Base-by-base conservation (phyloP, 2,797 vertebrate genomes). In the Adrianichthys oophorus region DNA sequence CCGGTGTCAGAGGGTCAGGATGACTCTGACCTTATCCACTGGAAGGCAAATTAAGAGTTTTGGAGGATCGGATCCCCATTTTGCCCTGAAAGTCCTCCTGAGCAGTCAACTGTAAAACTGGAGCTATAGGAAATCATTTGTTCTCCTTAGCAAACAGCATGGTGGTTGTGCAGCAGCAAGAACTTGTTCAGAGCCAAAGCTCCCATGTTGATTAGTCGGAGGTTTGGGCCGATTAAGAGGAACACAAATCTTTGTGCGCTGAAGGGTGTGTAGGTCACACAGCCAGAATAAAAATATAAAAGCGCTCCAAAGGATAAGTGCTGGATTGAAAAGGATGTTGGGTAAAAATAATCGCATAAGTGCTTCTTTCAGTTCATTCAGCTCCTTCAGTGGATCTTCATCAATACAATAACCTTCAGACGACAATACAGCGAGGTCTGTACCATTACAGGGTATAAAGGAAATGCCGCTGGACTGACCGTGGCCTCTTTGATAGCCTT, bases 401-500 rank as follows among this genome's bases (percentile, higher is more conserved):
- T 52, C 37, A 56, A 21, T 56, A 42, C 7, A 6, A n/a, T 63
- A 41, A 49, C 23, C 48, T 49, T 67, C 48, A 70, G 52, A 16
- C 1, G 5, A 43, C 17, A 59, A 56, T 6, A 16, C 14, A 48
- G 0, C 14, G 4, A 12, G 49, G 47, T n/a, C 21, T 50, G 1
- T 50, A 42, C 43, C 19, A 55, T 0, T 37, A 18, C 60, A 65
- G 50, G 23, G 14, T 48, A 63, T 48, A 21, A n/a, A 16, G 41
- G 13, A 59, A 23, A 18, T 2, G 0, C 3, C 41, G 49, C 0
- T 53, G 62, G 40, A 81, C 86, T 71, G 52, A 96, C 95, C 94
- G 81, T 65, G 16, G 95, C 95, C 7, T 89, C 92, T 18, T 83
- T 83, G 43, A 95, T 7, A 0, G 95, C 95, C 0, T 87, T 87